Evolutionary conservation across 92 coral and sea anemone species (phyloP), one percentile per base, ranked within the genome.

Genomic region (Porites rus): DNA sequence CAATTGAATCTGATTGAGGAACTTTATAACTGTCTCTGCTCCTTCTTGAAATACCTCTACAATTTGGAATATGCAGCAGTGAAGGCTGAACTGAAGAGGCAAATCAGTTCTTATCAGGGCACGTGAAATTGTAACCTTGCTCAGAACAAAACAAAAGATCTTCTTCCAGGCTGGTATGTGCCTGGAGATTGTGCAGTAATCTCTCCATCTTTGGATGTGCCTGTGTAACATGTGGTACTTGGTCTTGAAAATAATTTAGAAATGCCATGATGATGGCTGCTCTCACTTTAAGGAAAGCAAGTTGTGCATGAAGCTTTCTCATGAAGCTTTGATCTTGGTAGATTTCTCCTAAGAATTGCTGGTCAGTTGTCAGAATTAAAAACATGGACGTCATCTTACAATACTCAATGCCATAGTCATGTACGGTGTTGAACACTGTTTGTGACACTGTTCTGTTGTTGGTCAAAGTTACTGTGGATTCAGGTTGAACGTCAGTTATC

Each of bases 321-420:
- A 8, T 88, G 68, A 78, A 92, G 20, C 43, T 52, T 13, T 38
- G 62, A 67, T 92, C 93, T 25, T 70, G 54, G 69, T 85, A 92
- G 84, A 92, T 89, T 65, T 89, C 95, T 61, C 78, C 85, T 20
- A 85, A 69, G 58, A 85, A 93, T 90, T 84, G 87, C 87, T 7
- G 89, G 83, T 61, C 84, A 93, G 66, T 90, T 93, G 80, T 93
- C 96, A 25, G 92, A 91, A 90, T 80, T 92, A 43, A 92, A 88
- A 65, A 88, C 75, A 51, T 63, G 88, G n/a, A 88, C 92, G 75
- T 83, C 72, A 76, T 91, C 92, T 91, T 53, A 84, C 82, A 64
- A 87, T 62, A 91, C 72, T 59, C 85, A 11, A 91, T 88, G 58
- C 28, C 80, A 74, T 87, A 92, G 12, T 92, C 95, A 79, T 62